A percentile compares a stretch with the other conserved stretches of the same genome.
Evolutionary conservation across 2,888 invertebrate species (phyloP).

Genomic region (Cosmia trapezina): DNA sequence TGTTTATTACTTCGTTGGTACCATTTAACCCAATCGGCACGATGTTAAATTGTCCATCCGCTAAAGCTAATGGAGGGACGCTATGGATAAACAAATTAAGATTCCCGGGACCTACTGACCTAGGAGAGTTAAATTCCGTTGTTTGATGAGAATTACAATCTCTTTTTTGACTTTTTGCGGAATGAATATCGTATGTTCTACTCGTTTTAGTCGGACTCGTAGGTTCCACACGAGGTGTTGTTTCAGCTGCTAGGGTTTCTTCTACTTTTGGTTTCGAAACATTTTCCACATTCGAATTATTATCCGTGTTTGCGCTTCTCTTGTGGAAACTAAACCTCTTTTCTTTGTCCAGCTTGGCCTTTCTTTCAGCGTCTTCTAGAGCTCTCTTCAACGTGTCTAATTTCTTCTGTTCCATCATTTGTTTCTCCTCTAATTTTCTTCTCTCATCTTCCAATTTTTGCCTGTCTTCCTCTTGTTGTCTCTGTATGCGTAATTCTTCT

Average conservation of each 20-base stretch:
- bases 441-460: conserved; percentile 93
- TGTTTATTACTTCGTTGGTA: conserved; percentile 81
- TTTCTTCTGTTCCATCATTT: conserved; percentile 93
- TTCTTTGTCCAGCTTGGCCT: conserved; percentile 93
- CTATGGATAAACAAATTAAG: conserved; percentile 86
- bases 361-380: conserved; percentile 94
- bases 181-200: conserved; percentile 84
- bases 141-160: conserved; percentile 83
- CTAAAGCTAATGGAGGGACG: conserved; percentile 82
- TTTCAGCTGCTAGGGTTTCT: conserved; percentile 70
- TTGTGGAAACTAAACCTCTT: conserved; percentile 84
- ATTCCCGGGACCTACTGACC: conserved; percentile 83
- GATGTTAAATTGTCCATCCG: conserved; percentile 86
- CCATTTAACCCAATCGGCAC: conserved; percentile 85
- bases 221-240: conserved; percentile 69
- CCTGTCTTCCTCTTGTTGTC: conserved; percentile 93
- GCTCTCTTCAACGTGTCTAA: conserved; percentile 94
- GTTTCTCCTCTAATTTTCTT: conserved; percentile 91
- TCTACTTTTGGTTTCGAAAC: conserved; percentile 72
- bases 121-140: conserved; percentile 85
- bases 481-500: conserved; percentile 94
- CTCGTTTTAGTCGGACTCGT: conserved; percentile 83
- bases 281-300: conserved; percentile 59
- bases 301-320: conserved; percentile 68
- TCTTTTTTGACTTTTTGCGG: conserved; percentile 84